Evolutionary conservation across 2,113 vertebrate genomes (phyloP).

Genomic region (Rutilus rutilus): DNA sequence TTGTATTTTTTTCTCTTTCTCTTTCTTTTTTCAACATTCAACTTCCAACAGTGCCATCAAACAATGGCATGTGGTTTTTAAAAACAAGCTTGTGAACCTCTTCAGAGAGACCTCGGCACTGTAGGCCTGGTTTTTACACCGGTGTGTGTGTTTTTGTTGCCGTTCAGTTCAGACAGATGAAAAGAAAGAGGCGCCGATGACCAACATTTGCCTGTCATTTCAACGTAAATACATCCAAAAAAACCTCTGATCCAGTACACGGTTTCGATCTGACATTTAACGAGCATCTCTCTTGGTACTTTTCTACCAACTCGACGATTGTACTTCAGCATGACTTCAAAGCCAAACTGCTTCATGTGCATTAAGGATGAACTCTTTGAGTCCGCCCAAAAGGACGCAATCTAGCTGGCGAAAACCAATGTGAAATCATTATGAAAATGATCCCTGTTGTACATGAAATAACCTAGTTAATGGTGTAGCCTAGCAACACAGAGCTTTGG

Average conservation of each 20-base stretch:
- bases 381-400: background rate
- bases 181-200: background rate
- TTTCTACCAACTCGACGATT: background rate
- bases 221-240: background rate
- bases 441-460: conserved; percentile 18
- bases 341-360: background rate
- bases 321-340: conserved; percentile 13
- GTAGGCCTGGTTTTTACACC: background rate
- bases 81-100: background rate
- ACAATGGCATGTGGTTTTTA: background rate
- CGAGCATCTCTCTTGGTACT: background rate
- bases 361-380: background rate
- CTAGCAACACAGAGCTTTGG: conserved; percentile 47
- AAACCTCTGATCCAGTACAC: background rate
- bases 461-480: conserved; percentile 43
- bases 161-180: background rate
- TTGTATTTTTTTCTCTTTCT: background rate
- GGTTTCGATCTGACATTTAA: background rate
- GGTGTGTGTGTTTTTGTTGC: background rate
- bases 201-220: conserved; percentile 6
- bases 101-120: background rate
- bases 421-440: conserved; percentile 31
- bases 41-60: no score
- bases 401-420: background rate
- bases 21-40: background rate